Percentiles rank a stretch among this genome's conserved stretches.
phyloP scores from a whole-genome alignment of 2,888 invertebrate genomes.

The Synergus gifuensis region DNA sequence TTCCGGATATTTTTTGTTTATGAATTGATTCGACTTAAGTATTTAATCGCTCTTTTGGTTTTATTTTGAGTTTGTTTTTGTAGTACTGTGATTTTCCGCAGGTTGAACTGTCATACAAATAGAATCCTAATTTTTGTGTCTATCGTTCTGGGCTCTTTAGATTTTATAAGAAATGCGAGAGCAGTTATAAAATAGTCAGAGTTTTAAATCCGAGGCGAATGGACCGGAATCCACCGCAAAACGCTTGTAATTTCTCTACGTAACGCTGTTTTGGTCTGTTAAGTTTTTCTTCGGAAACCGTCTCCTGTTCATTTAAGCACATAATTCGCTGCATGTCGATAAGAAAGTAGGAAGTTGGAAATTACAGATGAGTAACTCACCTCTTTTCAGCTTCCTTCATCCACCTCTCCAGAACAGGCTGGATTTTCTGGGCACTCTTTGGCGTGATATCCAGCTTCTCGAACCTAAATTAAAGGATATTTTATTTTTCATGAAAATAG shows the following conservation, averaged over 20 bases:
- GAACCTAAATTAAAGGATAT: conserved; percentile 84
- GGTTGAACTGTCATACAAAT: not conserved
- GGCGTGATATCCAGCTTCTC: conserved; percentile 99
- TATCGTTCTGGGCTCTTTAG: not conserved
- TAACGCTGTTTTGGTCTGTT: conserved; percentile 2
- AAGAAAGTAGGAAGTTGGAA: conserved; percentile 7
- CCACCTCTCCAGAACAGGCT: conserved; percentile 98
- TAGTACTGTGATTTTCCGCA: not conserved
- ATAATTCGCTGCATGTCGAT: conserved; percentile 9
- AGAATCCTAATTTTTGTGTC: not conserved
- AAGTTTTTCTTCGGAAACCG: not conserved
- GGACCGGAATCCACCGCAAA: not conserved
- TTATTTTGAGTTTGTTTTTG: not conserved
- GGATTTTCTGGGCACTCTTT: conserved; percentile 99
- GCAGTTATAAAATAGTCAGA: conserved; percentile 16
- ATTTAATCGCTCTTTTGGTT: not conserved
- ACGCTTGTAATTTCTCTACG: not conserved
- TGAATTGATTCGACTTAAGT: not conserved
- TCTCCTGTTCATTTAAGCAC: not conserved
- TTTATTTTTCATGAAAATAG: conserved; percentile 34
- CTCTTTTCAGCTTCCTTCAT: conserved; percentile 99
- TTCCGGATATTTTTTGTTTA: not conserved
- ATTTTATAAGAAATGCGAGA: conserved; percentile 42
- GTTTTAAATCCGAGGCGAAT: not conserved
- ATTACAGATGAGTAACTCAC: conserved; percentile 78